Evolutionary conservation across 2,797 vertebrate genomes (phyloP).

Genomic region (Eulemur rubriventer): DNA sequence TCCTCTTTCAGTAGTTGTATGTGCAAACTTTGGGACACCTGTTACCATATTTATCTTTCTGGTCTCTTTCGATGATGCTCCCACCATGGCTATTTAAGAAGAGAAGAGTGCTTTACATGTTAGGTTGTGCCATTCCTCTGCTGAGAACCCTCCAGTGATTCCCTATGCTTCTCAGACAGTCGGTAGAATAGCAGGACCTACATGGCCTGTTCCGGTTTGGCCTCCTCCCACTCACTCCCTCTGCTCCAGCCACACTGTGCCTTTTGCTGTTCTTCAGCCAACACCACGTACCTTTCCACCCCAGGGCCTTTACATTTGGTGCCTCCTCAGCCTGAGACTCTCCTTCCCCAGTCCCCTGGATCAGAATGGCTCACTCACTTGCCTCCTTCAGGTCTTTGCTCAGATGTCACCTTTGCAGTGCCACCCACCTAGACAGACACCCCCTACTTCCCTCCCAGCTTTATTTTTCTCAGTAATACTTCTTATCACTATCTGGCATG

Average conservation of each 20-base stretch:
- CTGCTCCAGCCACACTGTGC: background rate
- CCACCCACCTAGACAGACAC: background rate
- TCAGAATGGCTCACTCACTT: background rate
- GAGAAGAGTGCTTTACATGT: background rate
- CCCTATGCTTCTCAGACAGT: background rate
- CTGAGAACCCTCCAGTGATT: background rate
- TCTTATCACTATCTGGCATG: background rate
- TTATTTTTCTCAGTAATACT: background rate
- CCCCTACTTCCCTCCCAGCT: background rate
- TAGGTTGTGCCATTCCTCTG: background rate
- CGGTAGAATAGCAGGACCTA: background rate
- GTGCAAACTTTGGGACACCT: slow-evolving; percentile 61
- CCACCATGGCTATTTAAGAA: background rate
- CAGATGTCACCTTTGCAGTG: background rate
- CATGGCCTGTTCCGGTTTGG: background rate
- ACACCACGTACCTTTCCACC: background rate
- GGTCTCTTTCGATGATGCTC: background rate
- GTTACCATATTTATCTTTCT: slow-evolving; percentile 26
- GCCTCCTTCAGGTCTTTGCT: background rate
- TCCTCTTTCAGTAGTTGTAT: background rate
- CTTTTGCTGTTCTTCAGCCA: background rate
- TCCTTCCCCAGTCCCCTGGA: background rate
- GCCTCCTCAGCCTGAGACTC: background rate
- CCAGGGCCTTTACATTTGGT: background rate
- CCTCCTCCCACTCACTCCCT: background rate